Base-by-base conservation (phyloP, 2,113 vertebrate species). In the Campylomormyrus numenius region DNA sequence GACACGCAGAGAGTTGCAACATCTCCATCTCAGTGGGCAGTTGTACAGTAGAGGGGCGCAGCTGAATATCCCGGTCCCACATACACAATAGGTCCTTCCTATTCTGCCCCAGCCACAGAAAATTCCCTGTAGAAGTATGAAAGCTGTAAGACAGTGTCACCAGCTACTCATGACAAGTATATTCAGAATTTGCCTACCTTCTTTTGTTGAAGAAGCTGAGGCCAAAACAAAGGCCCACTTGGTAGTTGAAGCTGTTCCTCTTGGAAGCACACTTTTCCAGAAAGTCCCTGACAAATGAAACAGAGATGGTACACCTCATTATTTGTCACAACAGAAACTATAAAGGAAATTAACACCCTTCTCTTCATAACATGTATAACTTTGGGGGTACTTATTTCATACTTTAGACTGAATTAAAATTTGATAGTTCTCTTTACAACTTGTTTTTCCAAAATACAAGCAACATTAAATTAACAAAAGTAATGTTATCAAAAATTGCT, bases 61-160 rank as follows among this genome's bases (percentile, higher is more conserved):
- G 96, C 91, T 97, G 96, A 5, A 97, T 95, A 3, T 96, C 97
- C 94, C 96, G 97, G 92, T 98, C 96, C 90, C 96, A 97, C 88
- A 99, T 93, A 88, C 97, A 96, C 93, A 98, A 99, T 88, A 99
- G 96, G 90, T 99, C 98, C 95, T 98, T 98, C 93, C 94, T 97
- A 96, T 97, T 98, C 94, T 99, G 98, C 90, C 97, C 97, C 92
- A 99, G 94, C 98, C 98, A 99, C 89, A 99, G 92, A 90, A 98
- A 97, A 46, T 96, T 97, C 90, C 98, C 98, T 99, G 91, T 0
- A n/a, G 90, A 21, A 39, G 84, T 39, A 66, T 42, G 39, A 90
- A 19, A 31, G 66, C 19, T 58, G 24, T 88, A 48, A 88, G 56
- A 70, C 62, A 49, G 56, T 46, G 56, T 48, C 56, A 70, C 58